Percentiles rank a stretch among this genome's conserved stretches.
Evolutionary conservation across 2,888 invertebrate species (phyloP).

Genomic region (Apoderus coryli): DNA sequence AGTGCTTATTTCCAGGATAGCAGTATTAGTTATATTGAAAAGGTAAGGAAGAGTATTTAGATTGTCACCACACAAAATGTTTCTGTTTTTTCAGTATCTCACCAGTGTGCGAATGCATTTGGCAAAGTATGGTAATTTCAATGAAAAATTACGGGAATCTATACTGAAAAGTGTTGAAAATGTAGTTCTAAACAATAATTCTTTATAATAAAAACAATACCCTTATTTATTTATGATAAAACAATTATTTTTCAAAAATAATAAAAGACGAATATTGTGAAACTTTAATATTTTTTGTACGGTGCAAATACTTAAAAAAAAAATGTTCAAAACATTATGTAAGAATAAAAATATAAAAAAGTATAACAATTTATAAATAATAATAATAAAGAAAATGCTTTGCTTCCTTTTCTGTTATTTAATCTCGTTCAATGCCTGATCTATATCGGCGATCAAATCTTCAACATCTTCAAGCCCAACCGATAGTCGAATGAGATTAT

Average conservation of each 20-base stretch:
- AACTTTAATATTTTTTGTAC: no score
- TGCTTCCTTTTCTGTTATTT: no score
- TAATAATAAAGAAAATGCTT: no score
- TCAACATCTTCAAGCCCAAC: constrained; percentile 79
- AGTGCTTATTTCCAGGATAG: constrained; percentile 38
- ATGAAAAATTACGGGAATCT: constrained; percentile 27
- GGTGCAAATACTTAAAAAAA: no score
- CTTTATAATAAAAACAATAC: no score
- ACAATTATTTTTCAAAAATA: no score
- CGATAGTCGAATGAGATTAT: constrained; percentile 73
- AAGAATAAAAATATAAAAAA: no score
- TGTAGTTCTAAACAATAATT: no score
- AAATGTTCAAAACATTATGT: no score
- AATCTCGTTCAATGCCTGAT: constrained; percentile 54
- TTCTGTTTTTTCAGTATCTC: constrained; percentile 34
- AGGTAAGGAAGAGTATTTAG: constrained; percentile 30
- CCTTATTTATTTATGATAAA: no score
- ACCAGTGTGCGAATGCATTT: constrained; percentile 41
- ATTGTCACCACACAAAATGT: neutral
- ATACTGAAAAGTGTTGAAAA: constrained; percentile 23
- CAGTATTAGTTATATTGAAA: constrained; percentile 38
- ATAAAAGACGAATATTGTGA: no score
- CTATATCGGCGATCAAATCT: constrained; percentile 74
- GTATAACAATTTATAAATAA: no score
- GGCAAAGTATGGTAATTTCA: constrained; percentile 27